phyloP scores from a whole-genome alignment of 2,113 vertebrate species.

The Grantiella picta region DNA sequence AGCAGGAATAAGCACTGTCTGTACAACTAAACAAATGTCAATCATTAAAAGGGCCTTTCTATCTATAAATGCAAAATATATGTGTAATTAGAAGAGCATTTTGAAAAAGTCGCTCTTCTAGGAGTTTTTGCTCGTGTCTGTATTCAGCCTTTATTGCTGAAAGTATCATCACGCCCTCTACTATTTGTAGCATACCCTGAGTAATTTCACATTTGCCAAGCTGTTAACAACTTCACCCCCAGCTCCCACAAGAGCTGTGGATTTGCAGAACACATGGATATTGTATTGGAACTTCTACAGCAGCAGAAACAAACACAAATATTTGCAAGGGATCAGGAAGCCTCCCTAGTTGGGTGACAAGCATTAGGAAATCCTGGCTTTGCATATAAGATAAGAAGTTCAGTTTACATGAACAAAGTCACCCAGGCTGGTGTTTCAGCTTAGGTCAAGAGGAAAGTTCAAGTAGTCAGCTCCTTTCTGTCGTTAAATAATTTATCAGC shows the following conservation, averaged over 20 bases:
- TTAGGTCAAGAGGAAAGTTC: not conserved
- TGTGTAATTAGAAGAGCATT: not conserved
- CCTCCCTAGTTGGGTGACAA: rapidly evolving
- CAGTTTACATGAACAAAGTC: not conserved
- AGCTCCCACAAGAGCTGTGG: not conserved
- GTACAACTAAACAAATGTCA: not conserved
- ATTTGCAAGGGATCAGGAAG: not conserved
- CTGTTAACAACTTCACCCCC: not conserved
- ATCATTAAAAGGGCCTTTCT: not conserved
- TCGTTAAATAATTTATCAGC: not conserved
- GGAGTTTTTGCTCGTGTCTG: not conserved
- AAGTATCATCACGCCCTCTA: not conserved
- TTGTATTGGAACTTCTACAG: not conserved
- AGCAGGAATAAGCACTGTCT: not conserved
- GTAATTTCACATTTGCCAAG: not conserved
- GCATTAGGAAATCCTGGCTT: not conserved
- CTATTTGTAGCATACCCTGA: not conserved
- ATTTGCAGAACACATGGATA: not conserved
- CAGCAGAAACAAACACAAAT: not conserved
- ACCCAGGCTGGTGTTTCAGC: not conserved
- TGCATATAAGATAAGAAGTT: not conserved
- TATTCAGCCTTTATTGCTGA: not conserved
- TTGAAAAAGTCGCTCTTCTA: not conserved
- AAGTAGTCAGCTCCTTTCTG: not conserved
- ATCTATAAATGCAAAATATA: not conserved